Evolutionary conservation across 2,888 invertebrate genomes (phyloP).

Genomic region (Helobdella robusta): DNA sequence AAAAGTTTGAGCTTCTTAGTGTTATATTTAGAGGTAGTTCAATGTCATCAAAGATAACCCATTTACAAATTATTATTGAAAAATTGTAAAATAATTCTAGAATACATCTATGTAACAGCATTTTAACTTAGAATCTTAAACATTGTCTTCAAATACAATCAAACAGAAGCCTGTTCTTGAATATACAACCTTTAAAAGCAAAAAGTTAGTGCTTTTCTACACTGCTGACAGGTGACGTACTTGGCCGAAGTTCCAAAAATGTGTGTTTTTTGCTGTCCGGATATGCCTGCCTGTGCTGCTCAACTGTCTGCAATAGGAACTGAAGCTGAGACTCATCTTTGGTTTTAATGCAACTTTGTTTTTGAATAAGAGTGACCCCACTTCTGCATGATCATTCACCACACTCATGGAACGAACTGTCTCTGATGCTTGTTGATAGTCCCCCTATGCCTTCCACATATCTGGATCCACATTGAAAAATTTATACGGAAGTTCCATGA

Average conservation of each 20-base stretch:
- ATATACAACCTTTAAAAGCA: neutral
- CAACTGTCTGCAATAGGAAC: neutral
- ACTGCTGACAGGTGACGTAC: too few relatives aligned
- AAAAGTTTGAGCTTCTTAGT: neutral
- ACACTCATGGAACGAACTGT: constrained; percentile 7
- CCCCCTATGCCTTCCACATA: constrained; percentile 13
- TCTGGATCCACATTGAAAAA: constrained; percentile 23
- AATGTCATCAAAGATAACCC: neutral
- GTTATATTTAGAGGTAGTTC: constrained; percentile 5
- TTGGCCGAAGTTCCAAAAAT: neutral
- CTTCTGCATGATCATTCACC: constrained; percentile 22
- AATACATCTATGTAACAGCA: neutral
- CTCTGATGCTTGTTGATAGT: constrained; percentile 9
- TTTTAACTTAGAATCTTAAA: too few relatives aligned
- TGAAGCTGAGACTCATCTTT: constrained; percentile 14
- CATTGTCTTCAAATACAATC: too few relatives aligned
- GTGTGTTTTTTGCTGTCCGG: neutral
- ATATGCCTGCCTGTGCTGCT: neutral
- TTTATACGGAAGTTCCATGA: constrained; percentile 22
- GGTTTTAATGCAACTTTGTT: constrained; percentile 18
- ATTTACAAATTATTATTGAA: neutral
- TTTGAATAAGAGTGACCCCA: constrained; percentile 22
- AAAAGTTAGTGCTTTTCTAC: too few relatives aligned
- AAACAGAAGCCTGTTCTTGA: neutral
- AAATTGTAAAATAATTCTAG: neutral